phyloP scores from a whole-genome alignment of 2,888 invertebrate genomes.

The Apamea anceps region DNA sequence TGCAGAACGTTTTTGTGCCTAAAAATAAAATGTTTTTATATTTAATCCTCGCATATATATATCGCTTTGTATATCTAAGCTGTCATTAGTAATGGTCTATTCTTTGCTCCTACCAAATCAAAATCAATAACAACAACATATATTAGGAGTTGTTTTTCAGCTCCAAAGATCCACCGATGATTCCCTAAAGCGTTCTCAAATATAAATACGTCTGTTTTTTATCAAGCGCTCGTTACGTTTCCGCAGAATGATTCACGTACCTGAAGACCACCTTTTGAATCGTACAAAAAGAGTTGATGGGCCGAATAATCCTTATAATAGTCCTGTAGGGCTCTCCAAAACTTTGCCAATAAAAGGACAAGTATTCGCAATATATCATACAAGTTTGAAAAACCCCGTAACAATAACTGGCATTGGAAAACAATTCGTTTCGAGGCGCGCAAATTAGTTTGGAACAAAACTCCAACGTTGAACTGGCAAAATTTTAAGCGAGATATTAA shows the following conservation, averaged over 20 bases:
- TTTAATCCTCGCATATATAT: conserved; percentile 8
- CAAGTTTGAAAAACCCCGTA: conserved; percentile 52
- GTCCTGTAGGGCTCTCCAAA: conserved; percentile 21
- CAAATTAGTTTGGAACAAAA: conserved; percentile 70
- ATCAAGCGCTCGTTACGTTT: conserved; percentile 40
- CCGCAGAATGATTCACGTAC: conserved; percentile 41
- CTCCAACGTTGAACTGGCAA: conserved; percentile 50
- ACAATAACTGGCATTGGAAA: conserved; percentile 61
- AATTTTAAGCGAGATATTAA: conserved; percentile 64
- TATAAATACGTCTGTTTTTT: conserved; percentile 45
- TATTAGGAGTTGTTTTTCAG: conserved; percentile 27
- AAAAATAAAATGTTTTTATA: conserved; percentile 17
- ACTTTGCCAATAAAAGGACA: conserved; percentile 46
- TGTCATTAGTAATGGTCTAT: conserved; percentile 13
- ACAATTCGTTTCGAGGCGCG: conserved; percentile 65
- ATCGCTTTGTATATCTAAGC: conserved; percentile 8
- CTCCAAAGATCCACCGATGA: conserved; percentile 15
- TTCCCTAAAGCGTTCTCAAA: conserved; percentile 27
- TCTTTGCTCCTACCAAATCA: conserved; percentile 11
- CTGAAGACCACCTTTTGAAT: conserved; percentile 21
- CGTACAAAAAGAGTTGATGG: conserved; percentile 39
- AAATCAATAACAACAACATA: conserved; percentile 24
- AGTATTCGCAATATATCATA: conserved; percentile 52
- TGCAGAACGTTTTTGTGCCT: conserved; percentile 9
- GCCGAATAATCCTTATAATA: conserved; percentile 23